phyloP scores from a whole-genome alignment of 1,140 invertebrate genomes.

The Proales similis region DNA sequence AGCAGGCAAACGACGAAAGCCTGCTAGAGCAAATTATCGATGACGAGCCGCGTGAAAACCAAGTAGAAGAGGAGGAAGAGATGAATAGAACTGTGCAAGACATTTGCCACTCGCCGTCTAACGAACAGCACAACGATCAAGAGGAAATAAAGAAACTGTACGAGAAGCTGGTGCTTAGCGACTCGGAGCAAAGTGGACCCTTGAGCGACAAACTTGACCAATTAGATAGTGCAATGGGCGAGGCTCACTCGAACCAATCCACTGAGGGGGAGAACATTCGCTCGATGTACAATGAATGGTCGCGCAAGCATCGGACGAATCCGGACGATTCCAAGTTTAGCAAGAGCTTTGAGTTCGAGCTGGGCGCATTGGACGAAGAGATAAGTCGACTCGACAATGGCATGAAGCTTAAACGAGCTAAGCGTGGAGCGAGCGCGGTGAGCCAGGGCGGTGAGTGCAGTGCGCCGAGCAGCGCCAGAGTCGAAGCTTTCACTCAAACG shows the following conservation, averaged over 20 bases:
- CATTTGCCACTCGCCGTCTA: background rate
- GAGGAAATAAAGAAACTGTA: conserved; percentile 10
- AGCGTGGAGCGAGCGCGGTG: background rate
- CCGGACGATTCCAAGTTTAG: conserved; percentile 16
- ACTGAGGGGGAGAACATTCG: too few relatives aligned
- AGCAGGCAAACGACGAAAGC: too few relatives aligned
- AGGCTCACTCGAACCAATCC: too few relatives aligned
- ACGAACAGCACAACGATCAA: conserved; percentile 32
- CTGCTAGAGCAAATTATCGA: too few relatives aligned
- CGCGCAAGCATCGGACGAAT: conserved; percentile 1
- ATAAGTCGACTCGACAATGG: conserved; percentile 32
- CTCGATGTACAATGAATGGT: background rate
- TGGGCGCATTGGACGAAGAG: conserved; percentile 15
- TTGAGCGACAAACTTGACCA: too few relatives aligned
- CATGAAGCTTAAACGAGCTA: conserved; percentile 29
- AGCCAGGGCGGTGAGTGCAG: too few relatives aligned
- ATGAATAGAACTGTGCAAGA: background rate
- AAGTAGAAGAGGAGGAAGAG: background rate
- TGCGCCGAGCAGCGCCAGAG: too few relatives aligned
- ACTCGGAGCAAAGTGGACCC: too few relatives aligned
- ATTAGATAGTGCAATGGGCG: too few relatives aligned
- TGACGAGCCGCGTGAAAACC: too few relatives aligned
- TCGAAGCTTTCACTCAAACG: too few relatives aligned
- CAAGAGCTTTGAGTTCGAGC: conserved; percentile 23
- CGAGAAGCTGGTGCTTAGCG: conserved; percentile 20